Percentiles rank a stretch among this genome's conserved stretches.
phyloP scores from a whole-genome alignment of 2,113 vertebrate genomes.

The Notothenia rossii region DNA sequence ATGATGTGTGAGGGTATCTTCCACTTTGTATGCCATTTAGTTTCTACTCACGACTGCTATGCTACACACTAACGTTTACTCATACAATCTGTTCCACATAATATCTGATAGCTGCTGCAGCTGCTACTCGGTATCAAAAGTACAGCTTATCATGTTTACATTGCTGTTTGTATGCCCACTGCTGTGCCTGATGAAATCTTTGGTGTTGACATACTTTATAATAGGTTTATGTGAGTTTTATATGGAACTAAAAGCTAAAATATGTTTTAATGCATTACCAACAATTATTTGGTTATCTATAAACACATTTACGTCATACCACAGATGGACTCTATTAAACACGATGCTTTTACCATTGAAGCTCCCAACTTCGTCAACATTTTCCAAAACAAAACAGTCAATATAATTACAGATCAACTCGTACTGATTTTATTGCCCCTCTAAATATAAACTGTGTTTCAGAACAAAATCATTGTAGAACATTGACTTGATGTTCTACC shows the following conservation, averaged over 20 bases:
- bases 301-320: background rate
- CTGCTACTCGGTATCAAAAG: background rate
- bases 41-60: background rate
- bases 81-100: background rate
- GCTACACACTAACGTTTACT: background rate
- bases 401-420: background rate
- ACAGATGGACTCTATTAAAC: background rate
- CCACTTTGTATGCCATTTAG: background rate
- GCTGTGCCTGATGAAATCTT: background rate
- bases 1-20: background rate
- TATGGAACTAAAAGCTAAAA: background rate
- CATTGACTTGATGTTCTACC: background rate
- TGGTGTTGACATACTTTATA: background rate
- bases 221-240: background rate
- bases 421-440: background rate
- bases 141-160: background rate
- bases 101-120: background rate
- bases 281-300: background rate
- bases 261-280: background rate
- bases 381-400: constrained; percentile 5
- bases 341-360: background rate
- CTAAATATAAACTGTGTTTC: background rate
- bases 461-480: background rate
- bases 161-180: background rate
- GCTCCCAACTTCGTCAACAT: background rate